Conservation (phyloP, 2,888 invertebrate genomes). For the Drosophila subquinaria region DNA sequence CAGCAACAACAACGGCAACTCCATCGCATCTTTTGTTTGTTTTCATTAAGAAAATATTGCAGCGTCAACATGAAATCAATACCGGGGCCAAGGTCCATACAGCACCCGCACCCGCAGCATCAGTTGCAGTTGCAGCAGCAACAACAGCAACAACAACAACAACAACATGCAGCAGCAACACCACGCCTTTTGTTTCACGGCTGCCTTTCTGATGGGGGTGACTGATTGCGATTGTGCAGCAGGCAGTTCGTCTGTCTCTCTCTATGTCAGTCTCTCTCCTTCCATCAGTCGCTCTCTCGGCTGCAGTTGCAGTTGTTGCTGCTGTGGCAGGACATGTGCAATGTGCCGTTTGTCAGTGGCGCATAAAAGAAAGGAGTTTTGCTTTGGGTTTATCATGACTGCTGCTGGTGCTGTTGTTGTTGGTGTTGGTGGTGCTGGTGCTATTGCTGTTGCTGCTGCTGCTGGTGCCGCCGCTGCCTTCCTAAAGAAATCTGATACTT, state of each 20-base stretch:
- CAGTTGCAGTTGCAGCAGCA: constrained; percentile 38
- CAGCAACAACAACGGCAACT: no score
- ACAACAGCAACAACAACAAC: constrained; percentile 26
- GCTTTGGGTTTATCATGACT: constrained; percentile 50
- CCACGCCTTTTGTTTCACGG: constrained; percentile 74
- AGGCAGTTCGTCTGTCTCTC: constrained; percentile 49
- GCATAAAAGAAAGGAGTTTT: constrained; percentile 80
- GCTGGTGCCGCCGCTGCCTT: constrained; percentile 48
- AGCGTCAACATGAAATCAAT: constrained; percentile 81
- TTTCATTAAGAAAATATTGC: constrained; percentile 82
- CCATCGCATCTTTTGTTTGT: constrained; percentile 75
- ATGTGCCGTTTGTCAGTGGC: constrained; percentile 82
- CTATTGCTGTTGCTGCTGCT: constrained; percentile 28
- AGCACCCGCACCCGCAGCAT: constrained; percentile 42
- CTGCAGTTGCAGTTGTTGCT: constrained; percentile 29
- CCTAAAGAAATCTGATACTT: constrained; percentile 77
- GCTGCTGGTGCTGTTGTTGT: constrained; percentile 38
- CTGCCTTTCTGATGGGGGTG: constrained; percentile 81
- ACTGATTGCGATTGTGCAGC: constrained; percentile 77
- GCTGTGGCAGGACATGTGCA: constrained; percentile 73
- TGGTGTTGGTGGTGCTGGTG: constrained; percentile 35
- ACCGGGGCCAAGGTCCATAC: constrained; percentile 73
- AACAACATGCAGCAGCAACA: constrained; percentile 33
- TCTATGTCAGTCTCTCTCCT: constrained; percentile 7
- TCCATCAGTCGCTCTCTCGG: constrained; percentile 27